Percentiles rank a stretch among this genome's conserved stretches.
Conservation (phyloP, 2,888 invertebrate genomes). For the Steinernema hermaphroditum region DNA sequence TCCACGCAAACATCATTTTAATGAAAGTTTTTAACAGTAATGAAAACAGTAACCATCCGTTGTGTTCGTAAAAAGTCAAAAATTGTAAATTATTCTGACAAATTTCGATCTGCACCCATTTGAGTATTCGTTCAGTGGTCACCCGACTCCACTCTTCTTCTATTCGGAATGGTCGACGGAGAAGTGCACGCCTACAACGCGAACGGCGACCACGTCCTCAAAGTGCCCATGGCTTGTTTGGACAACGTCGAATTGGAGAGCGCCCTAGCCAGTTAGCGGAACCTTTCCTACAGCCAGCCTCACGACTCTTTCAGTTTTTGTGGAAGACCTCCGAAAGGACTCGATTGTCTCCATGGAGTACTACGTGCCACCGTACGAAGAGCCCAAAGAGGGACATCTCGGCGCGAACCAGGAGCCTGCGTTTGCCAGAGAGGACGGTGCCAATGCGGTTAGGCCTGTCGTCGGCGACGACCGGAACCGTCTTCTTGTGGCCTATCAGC, state of each 20-base stretch:
- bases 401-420: constrained; percentile 27
- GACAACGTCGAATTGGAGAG: constrained; percentile 61
- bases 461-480: constrained; percentile 69
- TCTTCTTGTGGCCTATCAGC: constrained; percentile 83
- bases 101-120: no score
- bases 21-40: no score
- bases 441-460: constrained; percentile 39
- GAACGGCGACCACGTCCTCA: constrained; percentile 77
- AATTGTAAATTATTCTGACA: no score
- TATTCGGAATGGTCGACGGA: constrained; percentile 87
- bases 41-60: no score
- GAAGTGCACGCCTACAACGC: constrained; percentile 93
- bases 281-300: constrained; percentile 63
- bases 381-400: neutral
- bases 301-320: neutral
- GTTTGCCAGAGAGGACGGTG: constrained; percentile 36
- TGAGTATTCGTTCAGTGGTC: constrained; percentile 84
- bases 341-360: constrained; percentile 50
- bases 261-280: constrained; percentile 72
- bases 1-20: no score
- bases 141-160: constrained; percentile 83
- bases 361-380: constrained; percentile 44
- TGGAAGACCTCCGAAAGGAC: constrained; percentile 47
- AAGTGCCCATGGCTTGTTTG: constrained; percentile 74
- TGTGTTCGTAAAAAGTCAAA: no score